Percentiles rank a stretch among this genome's conserved stretches.
Conservation (phyloP, 2,888 invertebrate genomes). For the Dendrolimus pini region DNA sequence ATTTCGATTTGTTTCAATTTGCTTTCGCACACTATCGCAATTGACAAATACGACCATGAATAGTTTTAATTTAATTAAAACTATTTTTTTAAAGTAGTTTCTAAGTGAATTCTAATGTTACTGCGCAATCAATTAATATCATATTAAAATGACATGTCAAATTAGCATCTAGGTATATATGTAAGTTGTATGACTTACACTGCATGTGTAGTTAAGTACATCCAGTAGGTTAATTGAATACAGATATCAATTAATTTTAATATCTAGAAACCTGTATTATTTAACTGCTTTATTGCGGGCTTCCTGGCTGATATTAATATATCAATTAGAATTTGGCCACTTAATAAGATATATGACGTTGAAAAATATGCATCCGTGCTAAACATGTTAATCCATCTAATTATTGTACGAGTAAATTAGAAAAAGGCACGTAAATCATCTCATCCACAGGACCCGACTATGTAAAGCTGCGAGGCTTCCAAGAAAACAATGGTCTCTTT, state of each 20-base stretch:
- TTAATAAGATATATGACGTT: constrained; percentile 46
- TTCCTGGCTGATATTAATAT: constrained; percentile 34
- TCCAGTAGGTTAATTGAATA: neutral
- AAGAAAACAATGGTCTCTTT: constrained; percentile 52
- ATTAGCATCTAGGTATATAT: too few relatives aligned
- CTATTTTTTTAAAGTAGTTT: too few relatives aligned
- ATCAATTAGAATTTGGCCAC: constrained; percentile 38
- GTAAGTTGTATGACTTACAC: too few relatives aligned
- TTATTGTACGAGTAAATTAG: constrained; percentile 65
- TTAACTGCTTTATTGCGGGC: constrained; percentile 17
- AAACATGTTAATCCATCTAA: constrained; percentile 67
- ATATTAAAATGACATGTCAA: too few relatives aligned
- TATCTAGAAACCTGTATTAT: neutral
- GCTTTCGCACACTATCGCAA: too few relatives aligned
- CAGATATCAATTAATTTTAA: neutral
- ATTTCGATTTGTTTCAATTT: too few relatives aligned
- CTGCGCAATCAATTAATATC: too few relatives aligned
- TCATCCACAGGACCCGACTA: constrained; percentile 45
- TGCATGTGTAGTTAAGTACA: neutral
- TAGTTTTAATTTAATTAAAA: too few relatives aligned
- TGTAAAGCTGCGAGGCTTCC: constrained; percentile 52
- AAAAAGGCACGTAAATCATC: constrained; percentile 64
- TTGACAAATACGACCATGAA: too few relatives aligned
- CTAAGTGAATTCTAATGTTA: too few relatives aligned
- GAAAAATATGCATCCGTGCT: constrained; percentile 48